phyloP scores from a whole-genome alignment of 2,797 vertebrate genomes.

The Hydrocynus forskahlii region DNA sequence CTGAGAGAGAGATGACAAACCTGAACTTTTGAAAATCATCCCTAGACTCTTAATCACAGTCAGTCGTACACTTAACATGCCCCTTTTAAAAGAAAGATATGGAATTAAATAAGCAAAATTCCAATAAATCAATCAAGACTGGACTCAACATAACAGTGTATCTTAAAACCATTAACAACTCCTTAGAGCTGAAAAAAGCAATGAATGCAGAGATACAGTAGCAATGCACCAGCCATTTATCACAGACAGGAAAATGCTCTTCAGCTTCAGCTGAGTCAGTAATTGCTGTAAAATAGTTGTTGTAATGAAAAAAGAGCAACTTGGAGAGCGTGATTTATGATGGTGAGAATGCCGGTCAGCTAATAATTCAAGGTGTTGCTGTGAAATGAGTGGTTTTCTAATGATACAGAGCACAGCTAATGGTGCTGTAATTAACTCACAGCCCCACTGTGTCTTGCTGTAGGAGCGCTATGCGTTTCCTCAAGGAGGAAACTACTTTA shows the following conservation, averaged over 20 bases:
- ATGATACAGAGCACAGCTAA: constrained; percentile 54
- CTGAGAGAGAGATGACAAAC: too few relatives aligned
- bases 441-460: constrained; percentile 58
- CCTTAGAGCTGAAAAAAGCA: too few relatives aligned
- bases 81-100: too few relatives aligned
- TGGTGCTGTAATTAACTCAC: constrained; percentile 57
- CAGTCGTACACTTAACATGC: too few relatives aligned
- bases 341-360: constrained; percentile 45
- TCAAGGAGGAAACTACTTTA: constrained; percentile 21
- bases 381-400: constrained; percentile 57
- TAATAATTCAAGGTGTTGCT: constrained; percentile 55
- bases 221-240: too few relatives aligned
- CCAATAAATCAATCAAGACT: too few relatives aligned
- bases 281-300: neutral
- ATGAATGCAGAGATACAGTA: too few relatives aligned
- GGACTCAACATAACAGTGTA: too few relatives aligned
- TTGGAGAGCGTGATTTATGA: constrained; percentile 51
- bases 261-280: neutral
- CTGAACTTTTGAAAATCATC: too few relatives aligned
- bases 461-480: constrained; percentile 47
- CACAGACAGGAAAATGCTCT: neutral
- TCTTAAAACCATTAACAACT: too few relatives aligned
- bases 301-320: neutral
- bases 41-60: too few relatives aligned
- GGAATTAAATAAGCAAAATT: too few relatives aligned